Percentiles rank a stretch among this genome's conserved stretches.
Conservation (phyloP, 2,797 vertebrate species). For the Pygocentrus nattereri region DNA sequence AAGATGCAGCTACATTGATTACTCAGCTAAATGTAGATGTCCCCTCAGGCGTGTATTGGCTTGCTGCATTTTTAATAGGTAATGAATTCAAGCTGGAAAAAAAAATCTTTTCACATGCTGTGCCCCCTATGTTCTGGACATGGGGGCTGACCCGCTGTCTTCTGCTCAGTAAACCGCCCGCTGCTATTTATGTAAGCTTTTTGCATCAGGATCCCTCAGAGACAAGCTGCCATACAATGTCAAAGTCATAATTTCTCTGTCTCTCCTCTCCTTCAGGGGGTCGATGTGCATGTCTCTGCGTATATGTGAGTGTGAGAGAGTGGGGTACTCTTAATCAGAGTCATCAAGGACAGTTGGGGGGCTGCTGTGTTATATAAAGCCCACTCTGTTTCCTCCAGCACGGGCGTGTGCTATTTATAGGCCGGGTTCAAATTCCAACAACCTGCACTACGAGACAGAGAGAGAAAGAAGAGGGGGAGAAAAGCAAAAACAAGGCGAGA, state of each 20-base stretch:
- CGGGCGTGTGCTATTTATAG: slow-evolving; percentile 66
- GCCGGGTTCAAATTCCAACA: slow-evolving; percentile 61
- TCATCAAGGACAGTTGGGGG: slow-evolving; percentile 51
- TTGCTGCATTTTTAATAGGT: slow-evolving; percentile 53
- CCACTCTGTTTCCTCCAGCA: slow-evolving; percentile 57
- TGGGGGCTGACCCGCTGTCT: slow-evolving; percentile 41
- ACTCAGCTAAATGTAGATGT: slow-evolving; percentile 52
- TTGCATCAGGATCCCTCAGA: slow-evolving; percentile 38
- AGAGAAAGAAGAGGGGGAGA: slow-evolving; percentile 9
- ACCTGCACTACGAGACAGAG: slow-evolving; percentile 54
- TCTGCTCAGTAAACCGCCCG: slow-evolving; percentile 42
- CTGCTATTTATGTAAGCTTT: slow-evolving; percentile 49
- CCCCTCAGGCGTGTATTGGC: slow-evolving; percentile 48
- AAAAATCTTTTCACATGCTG: not conserved
- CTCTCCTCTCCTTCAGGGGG: not conserved
- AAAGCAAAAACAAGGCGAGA: not conserved
- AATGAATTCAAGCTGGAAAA: slow-evolving; percentile 44
- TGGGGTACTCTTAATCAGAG: slow-evolving; percentile 44
- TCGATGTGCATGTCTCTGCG: slow-evolving; percentile 34
- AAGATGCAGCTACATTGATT: slow-evolving; percentile 48
- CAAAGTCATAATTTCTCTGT: slow-evolving; percentile 46
- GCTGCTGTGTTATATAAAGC: slow-evolving; percentile 58
- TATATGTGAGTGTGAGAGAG: slow-evolving; percentile 20
- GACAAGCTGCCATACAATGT: slow-evolving; percentile 55
- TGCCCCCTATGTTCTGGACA: slow-evolving; percentile 13